These are phyloP conservation scores for Phrynosoma platyrhinos DNA, from an alignment of 2,113 vertebrate species.

Conservation along the genomic window DNA sequence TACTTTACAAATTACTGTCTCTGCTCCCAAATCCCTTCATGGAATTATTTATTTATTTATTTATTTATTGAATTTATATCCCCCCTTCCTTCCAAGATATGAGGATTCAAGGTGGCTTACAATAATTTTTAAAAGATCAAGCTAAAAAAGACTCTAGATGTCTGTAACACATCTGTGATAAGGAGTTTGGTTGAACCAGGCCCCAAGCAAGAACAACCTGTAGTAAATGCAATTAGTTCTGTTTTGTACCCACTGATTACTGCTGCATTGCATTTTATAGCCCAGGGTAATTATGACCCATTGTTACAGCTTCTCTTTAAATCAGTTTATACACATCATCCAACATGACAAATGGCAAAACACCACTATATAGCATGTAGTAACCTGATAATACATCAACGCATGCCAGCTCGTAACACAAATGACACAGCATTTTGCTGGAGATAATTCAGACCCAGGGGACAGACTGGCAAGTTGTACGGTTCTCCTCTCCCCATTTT, in stretches of 20 bases:
- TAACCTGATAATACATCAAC: constrained; percentile 58
- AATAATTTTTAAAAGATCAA: no score
- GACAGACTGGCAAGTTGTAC: neutral
- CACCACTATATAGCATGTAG: constrained; percentile 41
- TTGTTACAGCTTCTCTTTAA: constrained; percentile 54
- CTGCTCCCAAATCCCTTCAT: neutral
- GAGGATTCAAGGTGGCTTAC: neutral
- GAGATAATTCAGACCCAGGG: constrained; percentile 45
- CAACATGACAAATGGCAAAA: constrained; percentile 59
- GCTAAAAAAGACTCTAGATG: no score
- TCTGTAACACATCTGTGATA: constrained; percentile 16
- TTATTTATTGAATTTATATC: no score
- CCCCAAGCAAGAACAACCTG: constrained; percentile 34
- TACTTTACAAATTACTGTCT: neutral
- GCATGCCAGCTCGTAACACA: constrained; percentile 55
- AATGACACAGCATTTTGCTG: constrained; percentile 39
- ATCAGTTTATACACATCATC: constrained; percentile 68
- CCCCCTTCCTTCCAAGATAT: no score
- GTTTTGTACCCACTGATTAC: constrained; percentile 44
- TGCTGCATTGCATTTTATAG: constrained; percentile 23
- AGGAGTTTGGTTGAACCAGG: constrained; percentile 29
- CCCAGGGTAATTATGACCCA: constrained; percentile 52
- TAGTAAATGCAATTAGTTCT: constrained; percentile 31
- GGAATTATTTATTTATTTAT: neutral
- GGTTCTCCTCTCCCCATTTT: neutral